Percentiles rank a stretch among this genome's conserved stretches.
These are phyloP conservation scores for Aeoliscus strigatus DNA, from an alignment of 2,797 vertebrate species.

Conservation along the genomic window DNA sequence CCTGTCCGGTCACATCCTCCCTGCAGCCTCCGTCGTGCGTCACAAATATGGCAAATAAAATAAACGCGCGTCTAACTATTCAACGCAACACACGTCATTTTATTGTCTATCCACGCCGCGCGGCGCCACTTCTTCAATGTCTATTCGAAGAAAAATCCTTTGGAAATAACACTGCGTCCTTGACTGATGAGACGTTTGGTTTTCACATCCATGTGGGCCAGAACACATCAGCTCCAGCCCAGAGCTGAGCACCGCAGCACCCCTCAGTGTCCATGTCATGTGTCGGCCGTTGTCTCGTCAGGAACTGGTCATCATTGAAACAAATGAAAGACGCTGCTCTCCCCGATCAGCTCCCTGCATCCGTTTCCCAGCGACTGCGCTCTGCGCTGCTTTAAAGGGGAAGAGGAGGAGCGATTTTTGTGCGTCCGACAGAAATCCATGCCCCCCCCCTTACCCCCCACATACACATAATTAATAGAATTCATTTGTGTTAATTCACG, in stretches of 20 bases:
- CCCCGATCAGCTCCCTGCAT: slow-evolving; percentile 15
- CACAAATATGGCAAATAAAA: slow-evolving; percentile 4
- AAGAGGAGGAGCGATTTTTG: slow-evolving; percentile 21
- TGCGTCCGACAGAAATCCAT: slow-evolving; percentile 40
- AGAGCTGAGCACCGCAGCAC: not conserved
- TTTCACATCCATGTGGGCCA: slow-evolving; percentile 10
- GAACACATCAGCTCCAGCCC: not conserved
- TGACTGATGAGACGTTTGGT: slow-evolving; percentile 27
- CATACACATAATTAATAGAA: no score
- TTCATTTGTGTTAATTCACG: no score
- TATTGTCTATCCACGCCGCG: no score
- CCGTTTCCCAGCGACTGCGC: slow-evolving; percentile 33
- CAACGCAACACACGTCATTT: slow-evolving; percentile 1
- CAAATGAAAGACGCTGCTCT: slow-evolving; percentile 1
- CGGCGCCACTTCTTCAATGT: not conserved
- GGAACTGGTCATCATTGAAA: not conserved
- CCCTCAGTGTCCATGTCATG: no score
- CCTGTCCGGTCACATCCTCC: slow-evolving; percentile 54
- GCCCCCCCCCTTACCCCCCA: not conserved
- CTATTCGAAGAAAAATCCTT: not conserved
- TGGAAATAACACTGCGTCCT: slow-evolving; percentile 29
- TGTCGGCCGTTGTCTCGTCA: not conserved
- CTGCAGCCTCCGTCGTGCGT: slow-evolving; percentile 17
- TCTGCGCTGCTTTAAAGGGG: slow-evolving; percentile 59
- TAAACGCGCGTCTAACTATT: not conserved